phyloP scores from a whole-genome alignment of 2,797 vertebrate genomes.

The Siniperca scherzeri region DNA sequence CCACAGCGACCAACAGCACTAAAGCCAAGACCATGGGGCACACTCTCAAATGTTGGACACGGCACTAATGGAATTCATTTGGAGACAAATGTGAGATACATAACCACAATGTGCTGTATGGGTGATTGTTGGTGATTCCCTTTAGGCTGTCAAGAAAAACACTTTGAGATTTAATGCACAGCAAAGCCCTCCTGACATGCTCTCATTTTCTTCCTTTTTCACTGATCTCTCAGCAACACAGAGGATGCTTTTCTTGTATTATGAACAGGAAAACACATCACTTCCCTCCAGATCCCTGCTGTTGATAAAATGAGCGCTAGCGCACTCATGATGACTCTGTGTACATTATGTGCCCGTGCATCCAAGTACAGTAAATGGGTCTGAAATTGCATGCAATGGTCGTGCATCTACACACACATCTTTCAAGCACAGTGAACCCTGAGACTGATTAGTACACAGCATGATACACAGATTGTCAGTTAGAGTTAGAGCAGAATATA shows the following conservation, averaged over 20 bases:
- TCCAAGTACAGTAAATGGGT: neutral
- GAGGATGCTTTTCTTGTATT: conserved; percentile 23
- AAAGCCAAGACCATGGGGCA: conserved; percentile 29
- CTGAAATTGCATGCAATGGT: conserved; percentile 6
- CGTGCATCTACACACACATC: conserved; percentile 5
- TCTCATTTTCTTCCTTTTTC: conserved; percentile 26
- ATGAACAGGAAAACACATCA: conserved; percentile 51
- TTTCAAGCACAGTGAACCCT: conserved; percentile 3
- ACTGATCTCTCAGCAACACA: conserved; percentile 10
- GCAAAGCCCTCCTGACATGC: conserved; percentile 6
- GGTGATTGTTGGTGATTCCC: conserved; percentile 46
- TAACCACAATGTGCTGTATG: conserved; percentile 34
- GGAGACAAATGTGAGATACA: conserved; percentile 39
- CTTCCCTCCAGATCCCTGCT: conserved; percentile 59
- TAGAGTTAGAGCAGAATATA: conserved; percentile 15
- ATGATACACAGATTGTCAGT: neutral
- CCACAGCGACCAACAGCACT: conserved; percentile 30
- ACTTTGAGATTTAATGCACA: conserved; percentile 30
- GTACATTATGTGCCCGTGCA: conserved; percentile 25
- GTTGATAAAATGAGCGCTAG: conserved; percentile 42
- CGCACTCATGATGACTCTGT: conserved; percentile 3
- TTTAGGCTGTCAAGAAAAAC: conserved; percentile 10
- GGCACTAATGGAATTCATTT: conserved; percentile 61
- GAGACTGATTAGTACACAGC: conserved; percentile 5
- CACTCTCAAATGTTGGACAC: neutral